phyloP scores from a whole-genome alignment of 2,888 invertebrate species.

The Chymomyza procnemis region DNA sequence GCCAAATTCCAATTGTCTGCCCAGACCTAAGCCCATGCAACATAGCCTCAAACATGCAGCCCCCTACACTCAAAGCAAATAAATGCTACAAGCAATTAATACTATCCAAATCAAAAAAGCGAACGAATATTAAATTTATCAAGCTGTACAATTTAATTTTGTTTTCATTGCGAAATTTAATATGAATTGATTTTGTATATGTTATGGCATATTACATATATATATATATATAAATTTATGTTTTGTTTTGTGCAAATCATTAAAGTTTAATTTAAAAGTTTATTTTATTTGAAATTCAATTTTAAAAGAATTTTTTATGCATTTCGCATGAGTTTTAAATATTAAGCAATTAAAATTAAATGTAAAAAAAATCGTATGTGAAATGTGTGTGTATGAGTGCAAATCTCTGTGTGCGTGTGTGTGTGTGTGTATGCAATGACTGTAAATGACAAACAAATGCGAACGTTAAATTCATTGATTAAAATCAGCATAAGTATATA shows the following conservation, averaged over 20 bases:
- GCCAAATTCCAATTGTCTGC: no score
- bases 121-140: not conserved
- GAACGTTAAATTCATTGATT: slow-evolving; percentile 54
- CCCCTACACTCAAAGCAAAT: not conserved
- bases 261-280: not conserved
- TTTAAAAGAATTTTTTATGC: not conserved
- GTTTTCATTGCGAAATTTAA: not conserved
- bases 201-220: not conserved
- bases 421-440: slow-evolving; percentile 36
- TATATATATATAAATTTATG: no score
- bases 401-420: slow-evolving; percentile 19
- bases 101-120: not conserved
- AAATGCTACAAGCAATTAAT: not conserved
- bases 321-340: not conserved
- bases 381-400: not conserved
- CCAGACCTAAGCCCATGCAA: no score
- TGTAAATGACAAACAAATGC: slow-evolving; percentile 54
- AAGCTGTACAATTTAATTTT: not conserved
- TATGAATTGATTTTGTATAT: not conserved
- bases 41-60: no score
- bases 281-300: not conserved
- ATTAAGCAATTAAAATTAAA: not conserved
- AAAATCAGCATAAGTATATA: slow-evolving; percentile 50
- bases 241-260: not conserved
- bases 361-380: not conserved